Evolutionary conservation across 2,888 invertebrate genomes (phyloP).

Genomic region (Agrochola litura): DNA sequence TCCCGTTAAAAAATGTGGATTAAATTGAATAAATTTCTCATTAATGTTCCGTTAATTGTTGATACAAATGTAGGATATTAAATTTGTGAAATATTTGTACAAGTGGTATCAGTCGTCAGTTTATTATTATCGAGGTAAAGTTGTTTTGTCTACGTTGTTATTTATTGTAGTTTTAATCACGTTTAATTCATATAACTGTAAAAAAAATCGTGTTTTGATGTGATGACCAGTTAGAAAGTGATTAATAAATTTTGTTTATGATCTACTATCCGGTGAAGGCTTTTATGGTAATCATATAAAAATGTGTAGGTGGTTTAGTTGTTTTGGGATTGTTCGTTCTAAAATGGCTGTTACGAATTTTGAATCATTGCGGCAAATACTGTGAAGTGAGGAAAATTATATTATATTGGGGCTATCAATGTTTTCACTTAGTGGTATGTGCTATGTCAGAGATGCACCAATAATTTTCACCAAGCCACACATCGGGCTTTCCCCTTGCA

Average conservation of each 20-base stretch:
- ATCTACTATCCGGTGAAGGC: constrained; percentile 56
- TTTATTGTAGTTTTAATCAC: constrained; percentile 55
- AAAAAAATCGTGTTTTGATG: constrained; percentile 64
- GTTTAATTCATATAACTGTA: constrained; percentile 68
- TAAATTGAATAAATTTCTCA: constrained; percentile 71
- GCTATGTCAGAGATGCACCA: constrained; percentile 80
- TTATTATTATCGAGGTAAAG: constrained; percentile 67
- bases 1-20: constrained; percentile 72
- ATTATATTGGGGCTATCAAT: constrained; percentile 45
- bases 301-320: constrained; percentile 74
- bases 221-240: constrained; percentile 58
- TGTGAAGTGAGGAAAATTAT: constrained; percentile 10
- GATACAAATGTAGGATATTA: constrained; percentile 71
- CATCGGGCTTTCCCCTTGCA: constrained; percentile 72
- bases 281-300: constrained; percentile 65
- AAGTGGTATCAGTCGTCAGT: constrained; percentile 55
- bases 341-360: constrained; percentile 60
- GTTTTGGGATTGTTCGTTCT: constrained; percentile 60
- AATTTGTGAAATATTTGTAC: constrained; percentile 64
- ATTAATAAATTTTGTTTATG: constrained; percentile 44
- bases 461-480: constrained; percentile 76
- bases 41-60: constrained; percentile 70
- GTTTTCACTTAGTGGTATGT: constrained; percentile 71
- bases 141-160: constrained; percentile 61
- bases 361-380: constrained; percentile 41